phyloP scores from a whole-genome alignment of 2,888 invertebrate genomes.

The Lacanobia oleracea region DNA sequence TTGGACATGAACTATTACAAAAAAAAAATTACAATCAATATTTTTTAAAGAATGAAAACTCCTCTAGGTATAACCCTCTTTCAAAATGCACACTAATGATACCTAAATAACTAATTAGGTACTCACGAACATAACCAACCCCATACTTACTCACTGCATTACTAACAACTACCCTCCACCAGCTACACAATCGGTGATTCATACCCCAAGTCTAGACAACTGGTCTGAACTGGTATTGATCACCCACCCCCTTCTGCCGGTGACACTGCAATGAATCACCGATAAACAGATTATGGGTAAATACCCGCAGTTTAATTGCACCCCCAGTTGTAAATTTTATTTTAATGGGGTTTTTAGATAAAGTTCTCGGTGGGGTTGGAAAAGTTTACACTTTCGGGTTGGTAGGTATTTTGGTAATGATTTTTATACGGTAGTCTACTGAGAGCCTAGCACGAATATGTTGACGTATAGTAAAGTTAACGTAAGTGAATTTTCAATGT shows the following conservation, averaged over 20 bases:
- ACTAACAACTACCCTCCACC: conserved; percentile 17
- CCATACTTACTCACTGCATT: conserved; percentile 21
- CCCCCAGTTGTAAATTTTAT: conserved; percentile 58
- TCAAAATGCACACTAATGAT: neutral
- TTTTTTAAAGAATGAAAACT: neutral
- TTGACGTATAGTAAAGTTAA: too few species aligned
- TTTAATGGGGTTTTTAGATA: conserved; percentile 34
- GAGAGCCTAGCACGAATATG: too few species aligned
- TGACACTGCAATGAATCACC: conserved; percentile 65
- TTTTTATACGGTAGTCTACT: too few species aligned
- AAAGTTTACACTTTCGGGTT: neutral
- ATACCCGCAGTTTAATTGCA: conserved; percentile 59
- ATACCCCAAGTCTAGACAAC: conserved; percentile 63
- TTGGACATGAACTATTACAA: too few species aligned
- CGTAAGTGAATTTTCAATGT: too few species aligned
- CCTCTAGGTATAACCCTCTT: neutral
- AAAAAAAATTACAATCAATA: too few species aligned
- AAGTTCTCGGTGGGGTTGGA: conserved; percentile 29
- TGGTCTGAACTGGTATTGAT: conserved; percentile 63
- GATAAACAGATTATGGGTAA: conserved; percentile 60
- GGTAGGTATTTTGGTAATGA: neutral
- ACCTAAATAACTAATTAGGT: neutral
- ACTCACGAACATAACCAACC: conserved; percentile 4
- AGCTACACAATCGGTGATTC: conserved; percentile 41
- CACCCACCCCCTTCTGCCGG: conserved; percentile 48